These are phyloP conservation scores for Mimas tiliae DNA, from an alignment of 2,888 invertebrate genomes.

Conservation along the genomic window DNA sequence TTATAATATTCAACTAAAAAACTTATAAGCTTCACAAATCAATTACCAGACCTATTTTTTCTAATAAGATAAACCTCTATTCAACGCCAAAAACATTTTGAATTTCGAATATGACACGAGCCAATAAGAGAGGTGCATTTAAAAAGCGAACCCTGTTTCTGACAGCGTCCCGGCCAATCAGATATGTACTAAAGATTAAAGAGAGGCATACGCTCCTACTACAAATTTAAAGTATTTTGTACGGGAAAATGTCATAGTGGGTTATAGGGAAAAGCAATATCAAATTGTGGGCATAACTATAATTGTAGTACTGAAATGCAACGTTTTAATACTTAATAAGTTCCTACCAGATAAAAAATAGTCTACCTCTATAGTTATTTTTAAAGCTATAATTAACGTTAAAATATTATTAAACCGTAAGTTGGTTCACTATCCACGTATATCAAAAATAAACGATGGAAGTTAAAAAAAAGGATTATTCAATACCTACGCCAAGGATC, in stretches of 20 bases:
- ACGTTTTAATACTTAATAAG: too few species aligned
- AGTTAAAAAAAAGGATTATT: background rate
- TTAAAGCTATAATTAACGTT: background rate
- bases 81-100: conserved; percentile 57
- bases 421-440: background rate
- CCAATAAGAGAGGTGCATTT: conserved; percentile 75
- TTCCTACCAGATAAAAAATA: too few species aligned
- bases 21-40: conserved; percentile 38
- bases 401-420: background rate
- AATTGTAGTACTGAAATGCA: too few species aligned
- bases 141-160: conserved; percentile 73
- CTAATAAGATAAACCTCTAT: conserved; percentile 52
- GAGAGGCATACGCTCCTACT: conserved; percentile 59
- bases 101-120: conserved; percentile 58
- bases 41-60: conserved; percentile 58
- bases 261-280: background rate
- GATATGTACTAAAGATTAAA: conserved; percentile 76
- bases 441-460: background rate
- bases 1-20: conserved; percentile 5
- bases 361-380: too few species aligned
- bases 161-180: conserved; percentile 80
- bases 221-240: conserved; percentile 65
- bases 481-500: background rate
- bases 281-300: background rate
- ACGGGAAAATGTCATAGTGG: background rate